Base-by-base conservation (phyloP, 2,797 vertebrate species). In the Octomys mimax region DNA sequence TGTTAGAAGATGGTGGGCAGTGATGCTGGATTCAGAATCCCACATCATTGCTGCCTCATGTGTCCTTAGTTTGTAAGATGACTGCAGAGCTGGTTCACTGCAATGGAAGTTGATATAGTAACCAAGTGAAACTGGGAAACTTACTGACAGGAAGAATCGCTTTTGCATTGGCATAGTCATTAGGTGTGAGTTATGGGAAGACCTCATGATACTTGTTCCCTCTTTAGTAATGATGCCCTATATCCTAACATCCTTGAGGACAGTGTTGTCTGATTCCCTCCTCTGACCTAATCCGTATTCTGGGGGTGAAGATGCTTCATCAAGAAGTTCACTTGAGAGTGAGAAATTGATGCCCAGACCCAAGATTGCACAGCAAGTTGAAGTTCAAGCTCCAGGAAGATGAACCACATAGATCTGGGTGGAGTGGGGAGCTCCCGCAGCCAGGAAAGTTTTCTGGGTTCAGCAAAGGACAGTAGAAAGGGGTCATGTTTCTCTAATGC, bases 21-120 rank as follows among this genome's bases (percentile, higher is more conserved):
- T 2, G n/a, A 92, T n/a, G 1, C 52, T 61, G 88, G 52, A 90
- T 73, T 83, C n/a, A 64, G 46, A 94, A 80, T 93, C 83, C 22
- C 5, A 11, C 19, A 92, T 57, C 31, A 49, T 10, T 71, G 13
- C 18, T 84, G 82, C 31, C 52, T 19, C 52, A 61, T 31, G 52
- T 52, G 3, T 66, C 92, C n/a, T 81, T 82, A 28, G 36, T 36
- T 46, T 88, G 28, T 93, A 39, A 81, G 36, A 93, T 22, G 31
- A 28, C 54, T 52, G 36, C 6, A 5, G 62, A 64, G 57, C 52
- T 24, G 88, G 36, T 42, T 90, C 14, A 22, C 18, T 73, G 54
- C 75, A 66, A 59, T 42, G 73, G 54, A 62, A 70, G 77, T 89
- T 86, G 89, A 75, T 87, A 73, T 57, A 49, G 13, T 77, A 64